Conservation (phyloP, 2,888 invertebrate species). For the Pseudolycoriella hygida region DNA sequence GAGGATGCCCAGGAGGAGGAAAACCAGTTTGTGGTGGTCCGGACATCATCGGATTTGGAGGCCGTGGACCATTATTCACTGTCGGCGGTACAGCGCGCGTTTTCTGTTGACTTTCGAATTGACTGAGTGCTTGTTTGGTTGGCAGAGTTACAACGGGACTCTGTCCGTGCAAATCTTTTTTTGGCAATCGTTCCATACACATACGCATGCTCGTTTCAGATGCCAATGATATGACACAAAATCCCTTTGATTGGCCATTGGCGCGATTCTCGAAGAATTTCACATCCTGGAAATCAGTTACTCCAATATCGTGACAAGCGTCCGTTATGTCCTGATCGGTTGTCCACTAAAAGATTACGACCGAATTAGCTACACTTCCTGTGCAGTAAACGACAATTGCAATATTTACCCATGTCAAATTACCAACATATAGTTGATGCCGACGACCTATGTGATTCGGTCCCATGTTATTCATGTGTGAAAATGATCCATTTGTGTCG, state of each 20-base stretch:
- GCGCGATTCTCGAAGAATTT: slow-evolving; percentile 97
- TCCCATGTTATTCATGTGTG: slow-evolving; percentile 46
- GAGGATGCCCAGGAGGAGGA: slow-evolving; percentile 32
- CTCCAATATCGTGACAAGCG: slow-evolving; percentile 73
- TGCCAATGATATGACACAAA: slow-evolving; percentile 87
- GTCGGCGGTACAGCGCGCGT: slow-evolving; percentile 66
- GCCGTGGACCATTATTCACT: slow-evolving; percentile 28
- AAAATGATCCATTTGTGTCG: slow-evolving; percentile 58
- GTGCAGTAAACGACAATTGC: too few species aligned
- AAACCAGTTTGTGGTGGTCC: slow-evolving; percentile 21
- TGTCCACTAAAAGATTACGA: slow-evolving; percentile 64
- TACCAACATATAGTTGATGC: slow-evolving; percentile 91
- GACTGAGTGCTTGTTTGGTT: slow-evolving; percentile 70
- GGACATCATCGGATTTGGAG: slow-evolving; percentile 22
- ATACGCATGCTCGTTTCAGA: slow-evolving; percentile 79
- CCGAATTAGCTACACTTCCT: too few species aligned
- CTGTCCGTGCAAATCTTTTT: slow-evolving; percentile 91
- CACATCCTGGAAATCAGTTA: slow-evolving; percentile 88
- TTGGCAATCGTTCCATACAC: slow-evolving; percentile 86
- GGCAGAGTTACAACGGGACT: slow-evolving; percentile 87
- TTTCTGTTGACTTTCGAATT: slow-evolving; percentile 86
- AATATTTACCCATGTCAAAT: slow-evolving; percentile 85
- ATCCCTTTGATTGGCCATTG: slow-evolving; percentile 97
- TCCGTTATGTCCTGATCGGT: slow-evolving; percentile 92
- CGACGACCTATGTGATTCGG: slow-evolving; percentile 57